A percentile compares a stretch with the other conserved stretches of the same genome.
These are phyloP conservation scores for Laterallus jamaicensis DNA, from an alignment of 2,113 vertebrate genomes.

Conservation along the genomic window DNA sequence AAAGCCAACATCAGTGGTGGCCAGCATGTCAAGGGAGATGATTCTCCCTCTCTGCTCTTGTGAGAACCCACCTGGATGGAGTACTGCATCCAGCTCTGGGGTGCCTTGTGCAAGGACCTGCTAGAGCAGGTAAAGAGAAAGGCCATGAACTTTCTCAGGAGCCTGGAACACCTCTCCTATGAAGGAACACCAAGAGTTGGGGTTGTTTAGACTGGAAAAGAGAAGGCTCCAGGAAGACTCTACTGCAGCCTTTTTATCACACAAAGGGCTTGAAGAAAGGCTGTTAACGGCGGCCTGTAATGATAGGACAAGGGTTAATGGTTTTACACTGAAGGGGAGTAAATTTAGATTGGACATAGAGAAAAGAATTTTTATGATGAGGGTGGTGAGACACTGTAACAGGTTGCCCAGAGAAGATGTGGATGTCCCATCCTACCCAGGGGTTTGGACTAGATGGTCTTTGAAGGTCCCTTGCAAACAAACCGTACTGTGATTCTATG, in stretches of 20 bases:
- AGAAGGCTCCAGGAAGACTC: not conserved
- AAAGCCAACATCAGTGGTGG: not conserved
- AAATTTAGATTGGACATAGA: not conserved
- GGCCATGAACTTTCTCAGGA: not conserved
- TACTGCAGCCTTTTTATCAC: not conserved
- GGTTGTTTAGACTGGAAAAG: not conserved
- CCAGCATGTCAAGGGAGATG: rapidly evolving
- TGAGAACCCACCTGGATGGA: not conserved
- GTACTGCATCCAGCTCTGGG: not conserved
- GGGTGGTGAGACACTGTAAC: not conserved
- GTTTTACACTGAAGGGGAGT: not conserved
- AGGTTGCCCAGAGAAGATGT: not conserved
- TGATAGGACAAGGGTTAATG: not conserved
- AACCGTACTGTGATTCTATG: not conserved
- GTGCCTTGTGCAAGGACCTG: not conserved
- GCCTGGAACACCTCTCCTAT: not conserved
- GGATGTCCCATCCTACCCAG: not conserved
- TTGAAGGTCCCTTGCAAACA: not conserved
- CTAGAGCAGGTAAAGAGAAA: not conserved
- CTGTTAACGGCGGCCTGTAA: not conserved
- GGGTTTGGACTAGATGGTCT: rapidly evolving
- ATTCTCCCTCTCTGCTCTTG: not conserved
- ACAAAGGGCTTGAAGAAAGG: not conserved
- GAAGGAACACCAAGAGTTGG: not conserved
- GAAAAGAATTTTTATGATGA: not conserved